Base-by-base conservation (phyloP, 2,888 invertebrate genomes). In the Rhaphigaster nebulosa region DNA sequence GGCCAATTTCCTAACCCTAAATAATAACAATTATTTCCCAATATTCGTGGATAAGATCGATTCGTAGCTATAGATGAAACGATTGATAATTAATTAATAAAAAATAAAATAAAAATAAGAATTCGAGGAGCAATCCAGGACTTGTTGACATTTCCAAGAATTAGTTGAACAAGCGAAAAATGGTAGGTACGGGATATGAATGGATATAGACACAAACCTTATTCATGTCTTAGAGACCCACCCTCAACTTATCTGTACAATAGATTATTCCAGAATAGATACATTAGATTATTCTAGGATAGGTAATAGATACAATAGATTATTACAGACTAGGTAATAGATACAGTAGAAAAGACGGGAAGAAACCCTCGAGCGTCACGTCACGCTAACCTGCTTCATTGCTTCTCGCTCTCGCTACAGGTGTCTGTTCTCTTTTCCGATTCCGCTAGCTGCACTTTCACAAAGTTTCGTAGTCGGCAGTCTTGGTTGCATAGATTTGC, bases 361-460 rank as follows among this genome's bases (percentile, higher is more conserved):
- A 70, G 34, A 70, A 34, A 18, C 70, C 41, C 84, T 8, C n/a
- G 6, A 2, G n/a, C 4, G n/a, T n/a, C n/a, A n/a, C 23, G 84
- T 84, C 45, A 84, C 84, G 84, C 84, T 18, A 45, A 45, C 45
- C n/a, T 50, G 84, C 38, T 84, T 45, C 84, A 84, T 84, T 80
- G 41, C 84, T 45, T 50, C 84, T 41, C 15, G n/a, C 26, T 41
- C 38, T 76, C 41, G 80, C 45, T 84, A 84, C 84, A 84, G 84
- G 84, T 50, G 45, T 41, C n/a, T n/a, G n/a, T 41, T 80, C 41
- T 26, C 45, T 84, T 50, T 84, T 84, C 84, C 45, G 38, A 76
- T 76, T 76, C 70, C 70, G 70, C 70, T 34, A 38, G 45, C 45
- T 45, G 84, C n/a, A 84, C 84, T 84, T 84, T 84, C 84, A 45